A percentile compares a stretch with the other conserved stretches of the same genome.
Evolutionary conservation across 2,888 invertebrate species (phyloP).

Genomic region (Rhabditoides inermis): DNA sequence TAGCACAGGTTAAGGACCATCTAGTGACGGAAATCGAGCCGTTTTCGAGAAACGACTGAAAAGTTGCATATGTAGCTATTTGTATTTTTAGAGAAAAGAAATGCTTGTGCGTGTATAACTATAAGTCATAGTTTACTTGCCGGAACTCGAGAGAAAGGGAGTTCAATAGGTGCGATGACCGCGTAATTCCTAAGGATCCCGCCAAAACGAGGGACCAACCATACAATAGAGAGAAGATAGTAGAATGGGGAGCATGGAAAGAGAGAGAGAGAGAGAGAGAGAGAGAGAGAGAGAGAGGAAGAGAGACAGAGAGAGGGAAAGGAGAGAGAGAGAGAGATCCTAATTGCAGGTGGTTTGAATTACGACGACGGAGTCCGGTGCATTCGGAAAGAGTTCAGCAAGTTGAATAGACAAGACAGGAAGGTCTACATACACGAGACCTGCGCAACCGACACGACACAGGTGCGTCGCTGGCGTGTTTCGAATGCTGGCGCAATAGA

Average conservation of each 20-base stretch:
- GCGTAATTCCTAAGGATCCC: background rate
- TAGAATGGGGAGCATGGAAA: too few relatives aligned
- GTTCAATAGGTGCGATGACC: too few relatives aligned
- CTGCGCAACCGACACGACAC: slow-evolving; percentile 27
- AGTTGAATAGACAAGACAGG: slow-evolving; percentile 12
- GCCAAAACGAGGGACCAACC: background rate
- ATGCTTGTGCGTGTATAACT: too few relatives aligned
- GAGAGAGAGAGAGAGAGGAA: background rate
- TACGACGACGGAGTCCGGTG: slow-evolving; percentile 25
- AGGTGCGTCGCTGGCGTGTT: too few relatives aligned
- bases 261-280: background rate
- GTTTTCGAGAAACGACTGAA: slow-evolving; percentile 1
- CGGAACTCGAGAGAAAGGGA: too few relatives aligned
- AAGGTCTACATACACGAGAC: too few relatives aligned
- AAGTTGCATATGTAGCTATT: background rate
- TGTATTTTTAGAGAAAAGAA: too few relatives aligned
- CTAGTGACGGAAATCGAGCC: too few relatives aligned
- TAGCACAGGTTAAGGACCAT: too few relatives aligned
- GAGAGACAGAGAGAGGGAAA: background rate
- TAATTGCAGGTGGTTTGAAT: slow-evolving; percentile 25
- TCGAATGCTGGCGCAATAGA: too few relatives aligned
- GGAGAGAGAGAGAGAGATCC: background rate
- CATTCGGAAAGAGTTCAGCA: slow-evolving; percentile 23
- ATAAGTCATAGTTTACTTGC: too few relatives aligned
- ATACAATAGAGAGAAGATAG: background rate